Conservation (phyloP, 2,113 vertebrate genomes). For the Pardalotus punctatus region DNA sequence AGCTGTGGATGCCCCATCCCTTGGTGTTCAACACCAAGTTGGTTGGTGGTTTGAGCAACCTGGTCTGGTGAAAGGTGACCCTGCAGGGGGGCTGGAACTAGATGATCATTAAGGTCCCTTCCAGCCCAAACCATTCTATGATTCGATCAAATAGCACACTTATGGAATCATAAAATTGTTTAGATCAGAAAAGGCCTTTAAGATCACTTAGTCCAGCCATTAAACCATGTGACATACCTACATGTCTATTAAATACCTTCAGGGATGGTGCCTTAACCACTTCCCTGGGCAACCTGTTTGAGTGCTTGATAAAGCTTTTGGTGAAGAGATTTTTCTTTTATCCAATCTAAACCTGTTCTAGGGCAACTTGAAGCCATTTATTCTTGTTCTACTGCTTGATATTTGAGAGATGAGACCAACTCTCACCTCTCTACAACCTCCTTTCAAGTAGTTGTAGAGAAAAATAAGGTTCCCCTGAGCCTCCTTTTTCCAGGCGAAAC, state of each 20-base stretch:
- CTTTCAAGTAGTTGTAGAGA: not conserved
- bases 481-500: not conserved
- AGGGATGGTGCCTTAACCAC: not conserved
- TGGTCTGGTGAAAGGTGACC: not conserved
- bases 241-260: not conserved
- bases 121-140: not conserved
- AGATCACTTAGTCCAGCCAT: not conserved
- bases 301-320: not conserved
- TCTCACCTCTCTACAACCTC: rapidly evolving
- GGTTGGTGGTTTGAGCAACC: not conserved
- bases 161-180: not conserved
- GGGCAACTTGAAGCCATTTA: not conserved
- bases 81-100: not conserved
- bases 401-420: not conserved
- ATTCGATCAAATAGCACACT: not conserved
- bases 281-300: not conserved
- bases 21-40: not conserved
- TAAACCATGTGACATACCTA: not conserved
- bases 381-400: not conserved
- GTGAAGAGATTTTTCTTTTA: not conserved
- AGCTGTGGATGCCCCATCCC: not conserved
- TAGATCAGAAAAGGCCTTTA: not conserved
- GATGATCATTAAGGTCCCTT: not conserved
- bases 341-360: not conserved
- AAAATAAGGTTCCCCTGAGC: too few relatives aligned